A percentile compares a stretch with the other conserved stretches of the same genome.
Conservation (phyloP, 2,888 invertebrate genomes). For the Lochmaea crataegi region DNA sequence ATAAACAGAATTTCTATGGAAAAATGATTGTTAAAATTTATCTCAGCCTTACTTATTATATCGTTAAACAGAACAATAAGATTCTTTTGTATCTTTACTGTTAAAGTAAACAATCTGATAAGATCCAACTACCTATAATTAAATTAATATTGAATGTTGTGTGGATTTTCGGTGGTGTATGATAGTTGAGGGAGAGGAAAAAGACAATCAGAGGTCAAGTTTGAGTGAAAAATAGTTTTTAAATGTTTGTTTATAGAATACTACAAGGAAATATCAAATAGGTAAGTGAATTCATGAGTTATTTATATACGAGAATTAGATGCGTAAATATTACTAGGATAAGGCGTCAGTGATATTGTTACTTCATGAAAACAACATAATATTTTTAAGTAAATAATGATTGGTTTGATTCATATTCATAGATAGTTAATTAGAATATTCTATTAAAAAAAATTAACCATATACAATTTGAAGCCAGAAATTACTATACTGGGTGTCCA, state of each 20-base stretch:
- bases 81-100: conserved; percentile 24
- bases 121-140: conserved; percentile 19
- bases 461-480: background rate
- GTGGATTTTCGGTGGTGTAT: background rate
- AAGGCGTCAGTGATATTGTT: background rate
- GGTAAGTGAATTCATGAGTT: background rate
- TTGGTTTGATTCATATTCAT: background rate
- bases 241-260: no score
- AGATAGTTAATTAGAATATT: background rate
- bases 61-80: conserved; percentile 33
- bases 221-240: no score
- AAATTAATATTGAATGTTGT: conserved; percentile 6
- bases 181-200: background rate
- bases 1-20: background rate
- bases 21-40: conserved; percentile 27
- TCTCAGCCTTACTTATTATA: conserved; percentile 33
- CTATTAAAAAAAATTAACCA: background rate
- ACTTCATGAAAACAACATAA: no score
- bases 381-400: background rate
- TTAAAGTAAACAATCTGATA: conserved; percentile 41
- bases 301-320: background rate
- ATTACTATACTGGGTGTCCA: no score
- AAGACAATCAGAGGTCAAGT: no score
- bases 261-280: background rate
- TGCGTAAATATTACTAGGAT: background rate